A percentile compares a stretch with the other conserved stretches of the same genome.
Evolutionary conservation across 1,140 invertebrate species (phyloP).

Genomic region (Piezodorus guildinii): DNA sequence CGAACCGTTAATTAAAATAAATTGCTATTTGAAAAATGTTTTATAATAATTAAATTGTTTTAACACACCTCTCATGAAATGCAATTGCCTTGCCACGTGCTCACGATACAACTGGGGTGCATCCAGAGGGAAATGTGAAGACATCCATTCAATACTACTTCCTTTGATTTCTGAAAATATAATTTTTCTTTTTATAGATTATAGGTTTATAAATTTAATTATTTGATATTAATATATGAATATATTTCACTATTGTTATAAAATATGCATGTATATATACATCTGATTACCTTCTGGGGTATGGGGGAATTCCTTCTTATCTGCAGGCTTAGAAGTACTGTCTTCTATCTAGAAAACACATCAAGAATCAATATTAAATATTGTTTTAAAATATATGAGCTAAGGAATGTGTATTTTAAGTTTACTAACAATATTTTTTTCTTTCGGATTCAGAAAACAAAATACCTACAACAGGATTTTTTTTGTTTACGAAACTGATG

Average conservation of each 20-base stretch:
- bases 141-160: slow-evolving; percentile 17
- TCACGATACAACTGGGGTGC: slow-evolving; percentile 18
- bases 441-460: too few relatives aligned
- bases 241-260: neutral
- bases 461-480: too few relatives aligned
- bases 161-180: slow-evolving; percentile 13
- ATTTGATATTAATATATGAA: neutral
- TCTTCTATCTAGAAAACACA: neutral
- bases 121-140: slow-evolving; percentile 15
- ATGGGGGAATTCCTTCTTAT: neutral
- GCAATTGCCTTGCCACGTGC: slow-evolving; percentile 18
- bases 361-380: neutral
- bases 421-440: too few relatives aligned
- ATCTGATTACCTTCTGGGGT: neutral
- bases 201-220: too few relatives aligned
- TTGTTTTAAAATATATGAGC: too few relatives aligned
- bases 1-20: too few relatives aligned
- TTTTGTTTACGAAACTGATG: too few relatives aligned
- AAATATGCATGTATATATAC: neutral
- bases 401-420: too few relatives aligned
- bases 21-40: too few relatives aligned
- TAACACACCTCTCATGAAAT: slow-evolving; percentile 21
- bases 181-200: too few relatives aligned
- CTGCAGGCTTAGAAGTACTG: neutral
- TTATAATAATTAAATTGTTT: too few relatives aligned